Evolutionary conservation across 2,888 invertebrate genomes (phyloP).

Genomic region (Anagyrus pseudococci): DNA sequence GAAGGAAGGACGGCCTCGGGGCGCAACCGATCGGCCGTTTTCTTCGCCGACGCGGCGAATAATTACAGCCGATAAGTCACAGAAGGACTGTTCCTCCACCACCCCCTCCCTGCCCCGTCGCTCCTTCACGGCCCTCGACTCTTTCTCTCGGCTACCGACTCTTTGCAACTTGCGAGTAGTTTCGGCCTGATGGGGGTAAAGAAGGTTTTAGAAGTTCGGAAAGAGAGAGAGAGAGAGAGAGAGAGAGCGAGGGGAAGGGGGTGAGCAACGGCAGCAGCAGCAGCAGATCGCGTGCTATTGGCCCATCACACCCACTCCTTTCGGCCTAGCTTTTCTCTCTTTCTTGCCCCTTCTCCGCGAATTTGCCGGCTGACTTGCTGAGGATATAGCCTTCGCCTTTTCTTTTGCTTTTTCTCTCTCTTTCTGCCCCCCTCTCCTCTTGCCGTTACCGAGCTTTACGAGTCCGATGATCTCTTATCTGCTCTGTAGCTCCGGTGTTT

Average conservation of each 20-base stretch:
- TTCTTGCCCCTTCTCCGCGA: not conserved
- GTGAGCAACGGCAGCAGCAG: too few species aligned
- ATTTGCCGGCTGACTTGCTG: too few species aligned
- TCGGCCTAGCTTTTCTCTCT: not conserved
- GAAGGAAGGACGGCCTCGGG: too few species aligned
- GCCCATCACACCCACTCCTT: conserved; percentile 51
- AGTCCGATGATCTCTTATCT: too few species aligned
- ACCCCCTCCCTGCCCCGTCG: not conserved
- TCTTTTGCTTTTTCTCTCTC: too few species aligned
- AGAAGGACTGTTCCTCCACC: conserved; percentile 50
- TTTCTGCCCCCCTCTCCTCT: too few species aligned
- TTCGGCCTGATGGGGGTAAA: conserved; percentile 20
- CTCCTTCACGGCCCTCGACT: not conserved
- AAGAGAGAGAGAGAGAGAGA: not conserved
- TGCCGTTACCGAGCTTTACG: too few species aligned
- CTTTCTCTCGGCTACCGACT: not conserved
- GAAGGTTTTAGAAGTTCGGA: conserved; percentile 6
- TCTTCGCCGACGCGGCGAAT: conserved; percentile 53
- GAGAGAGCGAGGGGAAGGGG: conserved; percentile 49
- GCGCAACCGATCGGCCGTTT: conserved; percentile 44
- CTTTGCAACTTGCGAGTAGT: conserved; percentile 2
- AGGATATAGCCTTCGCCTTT: too few species aligned
- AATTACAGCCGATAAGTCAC: conserved; percentile 62
- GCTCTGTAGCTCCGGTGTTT: too few species aligned
- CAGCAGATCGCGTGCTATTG: conserved; percentile 59